Percentiles rank a stretch among this genome's conserved stretches.
These are phyloP conservation scores for Paratilapia polleni DNA, from an alignment of 2,113 vertebrate species.

Conservation along the genomic window DNA sequence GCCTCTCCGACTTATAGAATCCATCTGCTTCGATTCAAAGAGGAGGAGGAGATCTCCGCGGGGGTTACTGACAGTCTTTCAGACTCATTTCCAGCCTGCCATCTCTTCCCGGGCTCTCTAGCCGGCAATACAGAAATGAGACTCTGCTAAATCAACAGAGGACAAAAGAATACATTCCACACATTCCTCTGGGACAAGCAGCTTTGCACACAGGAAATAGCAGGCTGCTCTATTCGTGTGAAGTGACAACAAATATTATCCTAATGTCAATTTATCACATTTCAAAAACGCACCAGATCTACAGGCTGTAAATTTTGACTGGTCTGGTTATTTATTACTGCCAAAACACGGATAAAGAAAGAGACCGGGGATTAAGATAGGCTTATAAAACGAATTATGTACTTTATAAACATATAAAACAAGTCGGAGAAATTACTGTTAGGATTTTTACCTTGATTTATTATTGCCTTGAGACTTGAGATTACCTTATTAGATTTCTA, in stretches of 20 bases:
- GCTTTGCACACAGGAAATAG: conserved; percentile 79
- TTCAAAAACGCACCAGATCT: neutral
- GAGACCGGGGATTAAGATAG: neutral
- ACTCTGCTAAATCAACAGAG: conserved; percentile 65
- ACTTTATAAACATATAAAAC: neutral
- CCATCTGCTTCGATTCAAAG: conserved; percentile 21
- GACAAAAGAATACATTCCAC: conserved; percentile 77
- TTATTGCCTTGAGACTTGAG: neutral
- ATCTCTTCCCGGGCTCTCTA: conserved; percentile 39
- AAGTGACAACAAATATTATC: conserved; percentile 60
- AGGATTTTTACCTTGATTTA: neutral
- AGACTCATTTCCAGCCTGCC: conserved; percentile 31
- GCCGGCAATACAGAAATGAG: conserved; percentile 51
- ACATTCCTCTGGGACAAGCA: conserved; percentile 76
- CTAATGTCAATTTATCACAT: conserved; percentile 21
- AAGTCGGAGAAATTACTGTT: neutral
- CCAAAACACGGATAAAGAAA: neutral
- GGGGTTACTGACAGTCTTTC: conserved; percentile 29
- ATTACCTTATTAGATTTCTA: conserved; percentile 9
- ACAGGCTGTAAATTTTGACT: neutral
- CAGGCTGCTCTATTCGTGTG: conserved; percentile 47
- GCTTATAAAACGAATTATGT: neutral
- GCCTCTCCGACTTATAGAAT: conserved; percentile 13
- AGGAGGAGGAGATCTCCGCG: conserved; percentile 17
- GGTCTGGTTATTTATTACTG: conserved; percentile 5